Conservation (phyloP, 2,797 vertebrate genomes). For the Danio choprae region DNA sequence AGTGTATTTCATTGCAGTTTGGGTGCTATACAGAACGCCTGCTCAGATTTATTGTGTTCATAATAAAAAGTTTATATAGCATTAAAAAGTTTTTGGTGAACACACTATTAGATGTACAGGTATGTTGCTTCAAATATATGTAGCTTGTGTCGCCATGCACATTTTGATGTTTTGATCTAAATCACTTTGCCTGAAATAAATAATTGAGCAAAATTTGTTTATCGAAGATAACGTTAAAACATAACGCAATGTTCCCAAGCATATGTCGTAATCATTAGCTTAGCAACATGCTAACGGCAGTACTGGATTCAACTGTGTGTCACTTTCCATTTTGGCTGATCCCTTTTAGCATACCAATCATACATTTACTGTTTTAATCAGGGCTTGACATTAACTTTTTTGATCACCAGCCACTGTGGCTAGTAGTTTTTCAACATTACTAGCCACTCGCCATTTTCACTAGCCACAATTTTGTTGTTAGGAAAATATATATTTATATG, state of each 20-base stretch:
- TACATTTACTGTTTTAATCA: no score
- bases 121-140: neutral
- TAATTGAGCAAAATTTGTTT: neutral
- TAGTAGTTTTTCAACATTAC: no score
- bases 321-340: neutral
- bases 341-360: neutral
- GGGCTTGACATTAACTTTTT: no score
- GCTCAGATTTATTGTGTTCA: neutral
- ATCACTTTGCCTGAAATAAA: no score
- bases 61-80: neutral
- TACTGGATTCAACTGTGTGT: neutral
- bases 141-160: neutral
- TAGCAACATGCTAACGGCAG: no score
- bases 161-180: neutral
- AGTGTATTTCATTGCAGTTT: slow-evolving; percentile 2
- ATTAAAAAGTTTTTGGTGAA: neutral
- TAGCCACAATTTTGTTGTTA: no score
- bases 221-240: neutral
- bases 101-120: neutral
- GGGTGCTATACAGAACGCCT: neutral
- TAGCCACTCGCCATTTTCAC: no score
- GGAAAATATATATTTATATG: no score
- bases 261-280: no score
- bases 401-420: no score
- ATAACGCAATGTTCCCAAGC: no score